These are phyloP conservation scores for Scelioninae gen. 2 DNA, from an alignment of 2,888 invertebrate genomes.

Conservation along the genomic window DNA sequence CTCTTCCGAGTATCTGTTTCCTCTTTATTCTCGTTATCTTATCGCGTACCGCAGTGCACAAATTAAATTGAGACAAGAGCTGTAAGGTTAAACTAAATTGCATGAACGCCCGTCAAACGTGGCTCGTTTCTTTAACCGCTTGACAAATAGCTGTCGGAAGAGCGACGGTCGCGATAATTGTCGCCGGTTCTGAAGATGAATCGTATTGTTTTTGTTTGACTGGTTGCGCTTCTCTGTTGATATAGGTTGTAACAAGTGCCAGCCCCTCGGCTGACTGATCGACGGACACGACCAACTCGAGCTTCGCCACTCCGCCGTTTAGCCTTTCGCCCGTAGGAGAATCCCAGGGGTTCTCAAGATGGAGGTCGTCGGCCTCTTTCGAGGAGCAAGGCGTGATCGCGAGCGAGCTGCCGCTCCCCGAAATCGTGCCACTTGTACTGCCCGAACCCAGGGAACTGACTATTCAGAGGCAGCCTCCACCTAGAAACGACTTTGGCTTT, in stretches of 20 bases:
- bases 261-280: slow-evolving; percentile 90
- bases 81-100: slow-evolving; percentile 17
- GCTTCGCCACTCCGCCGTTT: slow-evolving; percentile 91
- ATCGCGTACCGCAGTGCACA: slow-evolving; percentile 6
- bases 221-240: slow-evolving; percentile 40
- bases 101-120: slow-evolving; percentile 1
- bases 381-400: slow-evolving; percentile 80
- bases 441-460: slow-evolving; percentile 85
- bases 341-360: slow-evolving; percentile 87
- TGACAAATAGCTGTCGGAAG: slow-evolving; percentile 27
- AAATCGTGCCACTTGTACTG: slow-evolving; percentile 81
- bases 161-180: slow-evolving; percentile 3
- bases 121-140: slow-evolving; percentile 5
- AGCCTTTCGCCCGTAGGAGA: slow-evolving; percentile 90
- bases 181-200: slow-evolving; percentile 4
- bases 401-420: slow-evolving; percentile 82
- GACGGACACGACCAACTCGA: slow-evolving; percentile 90
- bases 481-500: slow-evolving; percentile 95
- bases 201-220: slow-evolving; percentile 27
- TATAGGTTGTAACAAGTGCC: slow-evolving; percentile 81
- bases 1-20: no score
- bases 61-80: slow-evolving; percentile 13
- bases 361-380: slow-evolving; percentile 86
- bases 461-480: slow-evolving; percentile 87
- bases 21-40: not conserved